Evolutionary conservation across 2,113 vertebrate species (phyloP), one percentile per base, ranked within the genome.

Genomic region (Carassius gibelio): DNA sequence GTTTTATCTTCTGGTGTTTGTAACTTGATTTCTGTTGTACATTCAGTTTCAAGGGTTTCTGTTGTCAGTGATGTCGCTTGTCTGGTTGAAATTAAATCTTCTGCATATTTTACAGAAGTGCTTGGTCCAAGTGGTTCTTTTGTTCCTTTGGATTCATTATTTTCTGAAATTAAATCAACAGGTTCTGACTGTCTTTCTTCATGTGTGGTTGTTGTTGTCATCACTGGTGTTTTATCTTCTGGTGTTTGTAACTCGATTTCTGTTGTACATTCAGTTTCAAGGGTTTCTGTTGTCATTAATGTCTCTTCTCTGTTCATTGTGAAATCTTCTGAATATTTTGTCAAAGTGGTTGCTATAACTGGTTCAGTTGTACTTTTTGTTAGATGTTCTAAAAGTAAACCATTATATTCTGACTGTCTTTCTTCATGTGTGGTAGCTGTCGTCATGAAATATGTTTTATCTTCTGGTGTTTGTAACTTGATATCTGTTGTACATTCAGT

Each of bases 391-490:
- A 15, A 14, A 66, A 1, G n/a, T 0, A 66, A 66, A 14, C 17
- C 23, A 64, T 1, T 8, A 19, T 1, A 1, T 7, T 68, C 14
- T 36, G 64, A 36, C 13, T 15, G 26, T 15, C 5, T 68, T 68
- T 34, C 64, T 68, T 68, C 26, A 8, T 15, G 34, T 17, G 14
- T 68, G 2, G 13, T 68, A 3, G 0, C 23, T 30, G 23, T 34
- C 15, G 0, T 30, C 14, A 1, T 0, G 8, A 62, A 2, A 9
- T 2, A 0, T 52, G 2, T 26, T 55, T 11, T 66, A 1, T 55
- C 10, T 57, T 57, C 15, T 2, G 48, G 48, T 50, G 48, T 50
- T 4, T 3, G 3, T 8, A 21, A 2, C 2, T 23, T 1, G 1
- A 3, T 52, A 7, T 76, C 74, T 30, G 74, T 50, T 76, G 74